A percentile compares a stretch with the other conserved stretches of the same genome.
These are phyloP conservation scores for Botia almorhae DNA, from an alignment of 2,797 vertebrate species.

Conservation along the genomic window DNA sequence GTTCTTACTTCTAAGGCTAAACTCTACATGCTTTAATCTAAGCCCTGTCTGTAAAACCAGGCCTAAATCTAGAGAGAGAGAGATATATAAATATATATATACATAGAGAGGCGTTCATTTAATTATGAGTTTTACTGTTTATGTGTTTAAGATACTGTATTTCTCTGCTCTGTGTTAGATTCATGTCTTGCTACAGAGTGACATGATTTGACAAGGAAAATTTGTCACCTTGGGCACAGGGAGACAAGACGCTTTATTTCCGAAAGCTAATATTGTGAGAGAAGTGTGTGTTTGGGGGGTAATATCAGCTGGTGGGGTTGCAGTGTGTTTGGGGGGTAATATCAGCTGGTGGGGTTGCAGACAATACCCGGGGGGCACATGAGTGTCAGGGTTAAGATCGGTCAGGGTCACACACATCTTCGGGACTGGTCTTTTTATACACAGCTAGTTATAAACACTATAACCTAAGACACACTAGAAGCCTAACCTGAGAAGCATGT, in stretches of 20 bases:
- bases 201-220: constrained; percentile 27
- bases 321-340: neutral
- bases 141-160: neutral
- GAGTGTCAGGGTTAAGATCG: constrained; percentile 1
- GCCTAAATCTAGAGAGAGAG: too few species aligned
- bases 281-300: neutral
- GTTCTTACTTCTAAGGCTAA: too few species aligned
- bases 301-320: too few species aligned
- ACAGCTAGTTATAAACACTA: too few species aligned
- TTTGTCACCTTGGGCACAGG: constrained; percentile 37
- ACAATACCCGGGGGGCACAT: constrained; percentile 18
- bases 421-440: too few species aligned
- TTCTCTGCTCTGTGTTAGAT: neutral
- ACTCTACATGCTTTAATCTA: too few species aligned
- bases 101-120: neutral
- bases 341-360: neutral
- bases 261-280: constrained; percentile 51
- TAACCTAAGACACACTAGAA: too few species aligned
- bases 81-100: too few species aligned
- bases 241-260: constrained; percentile 28
- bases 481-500: too few species aligned
- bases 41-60: too few species aligned
- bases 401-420: constrained; percentile 18
- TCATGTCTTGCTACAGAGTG: constrained; percentile 5
- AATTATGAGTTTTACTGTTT: neutral